Evolutionary conservation across 2,797 vertebrate species (phyloP), one percentile per base, ranked within the genome.

Genomic region (Sardinella longiceps): DNA sequence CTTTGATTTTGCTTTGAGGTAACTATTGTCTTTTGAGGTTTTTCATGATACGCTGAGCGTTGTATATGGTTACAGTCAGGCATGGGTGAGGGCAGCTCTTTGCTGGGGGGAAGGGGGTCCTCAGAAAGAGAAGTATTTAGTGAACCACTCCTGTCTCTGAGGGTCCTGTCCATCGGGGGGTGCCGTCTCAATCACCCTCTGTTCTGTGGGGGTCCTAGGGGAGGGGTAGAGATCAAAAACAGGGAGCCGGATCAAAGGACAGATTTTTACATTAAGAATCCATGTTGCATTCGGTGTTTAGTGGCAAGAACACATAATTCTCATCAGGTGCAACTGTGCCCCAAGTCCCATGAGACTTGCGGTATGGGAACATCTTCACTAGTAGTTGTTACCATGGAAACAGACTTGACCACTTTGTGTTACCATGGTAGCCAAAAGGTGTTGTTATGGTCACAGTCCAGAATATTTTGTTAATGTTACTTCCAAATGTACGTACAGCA

Each of bases 121-220:
- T 97, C 91, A 99, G 93, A 99, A 99, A 86, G 98, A 99, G 93
- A 99, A 99, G 92, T 98, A 99, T 90, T 99, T 99, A 84, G 97
- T 99, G 92, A 98, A 98, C 98, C 98, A 99, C 91, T 99, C 97
- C 90, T 98, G 97, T 86, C 95, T 96, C 39, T 92, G 93, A 83
- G 92, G 89, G 81, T 95, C 93, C 90, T 95, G 96, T 4, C 93
- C 97, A 90, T 95, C 95, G 28, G 91, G 93, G 3, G 66, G 66
- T 33, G 92, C 95, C 87, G 95, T 92, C 87, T 91, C 91, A 84
- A 92, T 91, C 82, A 94, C 90, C 84, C 93, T 93, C 89, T 95
- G 96, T 85, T 94, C 96, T 90, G 88, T 91, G 10, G 90, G 91
- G 87, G 90, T 90, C 91, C 96, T 96, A 88, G 53, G 5, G 53